phyloP scores from a whole-genome alignment of 2,888 invertebrate genomes.

The Octodonta nipae region DNA sequence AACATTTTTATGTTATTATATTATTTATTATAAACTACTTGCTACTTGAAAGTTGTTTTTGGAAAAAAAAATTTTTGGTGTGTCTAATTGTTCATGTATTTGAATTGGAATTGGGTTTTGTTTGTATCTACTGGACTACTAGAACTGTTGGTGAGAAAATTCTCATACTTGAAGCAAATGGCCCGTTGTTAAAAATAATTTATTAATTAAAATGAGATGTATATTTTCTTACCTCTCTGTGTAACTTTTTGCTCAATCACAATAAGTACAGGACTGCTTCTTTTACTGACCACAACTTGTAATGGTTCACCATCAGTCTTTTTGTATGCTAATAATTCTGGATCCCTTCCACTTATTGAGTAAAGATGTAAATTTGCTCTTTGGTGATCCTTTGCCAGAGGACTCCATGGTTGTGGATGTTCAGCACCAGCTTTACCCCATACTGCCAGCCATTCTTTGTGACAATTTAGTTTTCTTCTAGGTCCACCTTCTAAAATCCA shows the following conservation, averaged over 20 bases:
- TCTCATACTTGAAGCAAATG: no score
- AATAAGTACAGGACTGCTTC: constrained; percentile 54
- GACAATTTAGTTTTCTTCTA: constrained; percentile 26
- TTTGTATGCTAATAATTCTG: constrained; percentile 65
- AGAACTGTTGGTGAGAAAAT: no score
- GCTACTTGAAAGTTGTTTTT: no score
- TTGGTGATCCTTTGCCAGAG: constrained; percentile 66
- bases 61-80: no score
- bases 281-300: constrained; percentile 62
- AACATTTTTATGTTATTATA: no score
- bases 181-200: no score
- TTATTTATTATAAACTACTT: no score
- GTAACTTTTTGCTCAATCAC: constrained; percentile 71
- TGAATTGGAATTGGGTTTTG: no score
- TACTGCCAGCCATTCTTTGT: constrained; percentile 47
- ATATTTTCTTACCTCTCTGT: constrained; percentile 37
- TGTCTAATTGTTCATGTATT: no score
- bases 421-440: constrained; percentile 77
- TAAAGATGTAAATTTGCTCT: constrained; percentile 80
- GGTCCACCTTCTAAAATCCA: constrained; percentile 36
- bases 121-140: no score
- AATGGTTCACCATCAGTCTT: constrained; percentile 81
- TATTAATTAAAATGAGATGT: no score
- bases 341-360: constrained; percentile 38
- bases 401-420: constrained; percentile 89